Conservation (phyloP, 2,888 invertebrate genomes). For the Drosophila vallismaia region DNA sequence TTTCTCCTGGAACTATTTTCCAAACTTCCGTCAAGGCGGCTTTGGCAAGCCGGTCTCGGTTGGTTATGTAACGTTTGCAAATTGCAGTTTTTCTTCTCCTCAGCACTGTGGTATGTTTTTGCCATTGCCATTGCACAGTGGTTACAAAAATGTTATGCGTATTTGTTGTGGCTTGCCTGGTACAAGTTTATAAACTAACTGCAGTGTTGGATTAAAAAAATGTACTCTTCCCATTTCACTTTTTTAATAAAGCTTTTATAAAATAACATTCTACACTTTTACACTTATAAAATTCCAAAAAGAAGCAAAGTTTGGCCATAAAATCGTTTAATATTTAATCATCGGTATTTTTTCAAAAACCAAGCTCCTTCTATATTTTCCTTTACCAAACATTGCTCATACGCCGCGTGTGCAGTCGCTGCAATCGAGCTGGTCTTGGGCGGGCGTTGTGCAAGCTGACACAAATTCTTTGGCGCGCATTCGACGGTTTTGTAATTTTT, state of each 20-base stretch:
- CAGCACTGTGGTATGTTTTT: slow-evolving; percentile 42
- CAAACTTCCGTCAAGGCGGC: slow-evolving; percentile 70
- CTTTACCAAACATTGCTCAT: slow-evolving; percentile 43
- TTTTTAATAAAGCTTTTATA: too few relatives aligned
- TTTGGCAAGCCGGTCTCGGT: slow-evolving; percentile 38
- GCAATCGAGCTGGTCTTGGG: slow-evolving; percentile 20
- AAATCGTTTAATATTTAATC: background rate
- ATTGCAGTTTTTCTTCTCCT: slow-evolving; percentile 71
- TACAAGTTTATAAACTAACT: too few relatives aligned
- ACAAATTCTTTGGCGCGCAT: slow-evolving; percentile 66
- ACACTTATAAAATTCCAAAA: too few relatives aligned
- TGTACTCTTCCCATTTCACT: too few relatives aligned
- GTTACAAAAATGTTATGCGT: background rate
- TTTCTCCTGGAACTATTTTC: slow-evolving; percentile 53
- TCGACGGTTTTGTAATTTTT: slow-evolving; percentile 58
- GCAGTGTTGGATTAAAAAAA: too few relatives aligned
- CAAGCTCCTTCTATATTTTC: slow-evolving; percentile 1
- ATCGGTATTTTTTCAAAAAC: background rate
- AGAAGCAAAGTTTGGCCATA: background rate
- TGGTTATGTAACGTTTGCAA: slow-evolving; percentile 66
- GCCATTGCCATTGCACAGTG: slow-evolving; percentile 27
- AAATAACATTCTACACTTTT: too few relatives aligned
- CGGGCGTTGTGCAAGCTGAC: slow-evolving; percentile 68
- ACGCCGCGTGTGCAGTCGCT: slow-evolving; percentile 51
- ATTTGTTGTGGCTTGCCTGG: too few relatives aligned